Conservation (phyloP, 2,113 vertebrate species). For the Forbesichthys agassizii region DNA sequence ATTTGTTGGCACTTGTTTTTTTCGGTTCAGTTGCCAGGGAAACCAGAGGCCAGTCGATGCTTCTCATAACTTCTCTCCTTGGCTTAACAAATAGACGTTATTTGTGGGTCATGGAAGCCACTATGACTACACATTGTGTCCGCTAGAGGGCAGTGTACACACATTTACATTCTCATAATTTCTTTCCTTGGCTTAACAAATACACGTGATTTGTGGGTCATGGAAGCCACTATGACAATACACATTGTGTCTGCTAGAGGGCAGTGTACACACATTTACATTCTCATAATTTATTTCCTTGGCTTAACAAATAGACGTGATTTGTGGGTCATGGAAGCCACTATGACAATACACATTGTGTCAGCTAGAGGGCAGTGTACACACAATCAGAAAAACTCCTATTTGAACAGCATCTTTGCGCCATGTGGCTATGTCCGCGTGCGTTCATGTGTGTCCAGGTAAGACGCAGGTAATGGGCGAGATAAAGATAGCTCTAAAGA, state of each 20-base stretch:
- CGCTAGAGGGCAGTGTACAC: constrained; percentile 32
- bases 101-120: constrained; percentile 4
- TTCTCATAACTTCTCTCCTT: constrained; percentile 27
- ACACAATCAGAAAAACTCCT: not conserved
- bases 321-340: constrained; percentile 4
- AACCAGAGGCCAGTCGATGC: constrained; percentile 27
- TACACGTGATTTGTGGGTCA: constrained; percentile 8
- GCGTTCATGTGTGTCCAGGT: constrained; percentile 67
- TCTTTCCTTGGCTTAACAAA: constrained; percentile 33
- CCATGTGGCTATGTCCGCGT: not conserved
- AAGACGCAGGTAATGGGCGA: constrained; percentile 98
- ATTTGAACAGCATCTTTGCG: not conserved
- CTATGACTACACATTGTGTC: not conserved
- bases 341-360: not conserved
- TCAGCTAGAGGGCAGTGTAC: constrained; percentile 32
- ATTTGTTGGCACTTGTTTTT: constrained; percentile 37
- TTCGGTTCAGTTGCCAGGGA: constrained; percentile 44
- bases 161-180: constrained; percentile 21
- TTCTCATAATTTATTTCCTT: constrained; percentile 26
- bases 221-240: not conserved
- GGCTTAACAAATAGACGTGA: constrained; percentile 37
- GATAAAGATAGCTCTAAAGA: constrained; percentile 97
- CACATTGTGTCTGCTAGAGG: constrained; percentile 30
- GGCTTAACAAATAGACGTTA: constrained; percentile 37
- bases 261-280: not conserved